These are phyloP conservation scores for Myripristis murdjan DNA, from an alignment of 2,797 vertebrate species.

Conservation along the genomic window DNA sequence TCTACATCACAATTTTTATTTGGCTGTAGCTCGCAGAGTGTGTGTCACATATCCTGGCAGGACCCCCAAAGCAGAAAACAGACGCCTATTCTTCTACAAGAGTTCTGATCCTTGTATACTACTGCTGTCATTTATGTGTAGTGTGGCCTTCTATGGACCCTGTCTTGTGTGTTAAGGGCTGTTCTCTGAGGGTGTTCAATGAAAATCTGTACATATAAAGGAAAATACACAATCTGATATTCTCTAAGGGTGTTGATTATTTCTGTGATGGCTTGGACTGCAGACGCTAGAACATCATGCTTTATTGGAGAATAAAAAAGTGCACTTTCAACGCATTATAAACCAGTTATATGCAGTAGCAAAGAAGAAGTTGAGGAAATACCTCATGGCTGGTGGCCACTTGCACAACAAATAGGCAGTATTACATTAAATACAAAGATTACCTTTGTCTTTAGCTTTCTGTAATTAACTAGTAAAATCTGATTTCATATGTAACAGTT, in stretches of 20 bases:
- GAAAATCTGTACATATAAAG: conserved; percentile 88
- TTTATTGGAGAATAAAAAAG: not conserved
- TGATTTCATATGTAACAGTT: no score
- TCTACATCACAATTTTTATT: conserved; percentile 28
- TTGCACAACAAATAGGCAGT: not conserved
- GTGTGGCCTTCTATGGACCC: conserved; percentile 82
- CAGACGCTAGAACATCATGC: not conserved
- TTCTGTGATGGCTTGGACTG: conserved; percentile 30
- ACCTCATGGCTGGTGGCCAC: not conserved
- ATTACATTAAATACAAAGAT: not conserved
- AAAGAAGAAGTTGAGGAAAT: not conserved
- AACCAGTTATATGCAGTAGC: not conserved
- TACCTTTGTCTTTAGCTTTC: no score
- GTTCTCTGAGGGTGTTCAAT: conserved; percentile 79
- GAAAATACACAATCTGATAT: conserved; percentile 77
- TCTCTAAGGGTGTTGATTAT: conserved; percentile 51
- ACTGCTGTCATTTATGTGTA: conserved; percentile 81
- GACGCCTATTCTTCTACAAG: conserved; percentile 87
- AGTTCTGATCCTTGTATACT: conserved; percentile 80
- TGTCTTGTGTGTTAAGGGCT: conserved; percentile 84
- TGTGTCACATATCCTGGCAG: conserved; percentile 38
- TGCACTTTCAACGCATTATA: not conserved
- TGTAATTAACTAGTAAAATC: no score
- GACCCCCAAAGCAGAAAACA: conserved; percentile 66
- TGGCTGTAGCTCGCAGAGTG: conserved; percentile 21